Base-by-base conservation (phyloP, 2,113 vertebrate genomes). In the Melanotaenia duboulayi region DNA sequence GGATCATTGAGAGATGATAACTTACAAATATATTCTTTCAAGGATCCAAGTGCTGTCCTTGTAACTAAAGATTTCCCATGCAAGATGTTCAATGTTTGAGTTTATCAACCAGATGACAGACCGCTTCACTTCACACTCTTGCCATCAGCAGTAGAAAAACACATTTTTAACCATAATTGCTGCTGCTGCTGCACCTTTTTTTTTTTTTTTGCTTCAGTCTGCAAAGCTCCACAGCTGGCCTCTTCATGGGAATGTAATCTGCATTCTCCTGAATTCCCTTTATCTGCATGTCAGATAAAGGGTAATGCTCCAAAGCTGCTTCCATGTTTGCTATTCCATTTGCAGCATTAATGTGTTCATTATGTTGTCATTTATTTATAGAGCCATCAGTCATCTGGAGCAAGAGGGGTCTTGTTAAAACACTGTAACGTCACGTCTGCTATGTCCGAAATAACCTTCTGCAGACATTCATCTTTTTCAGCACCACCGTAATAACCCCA, bases 271-370 rank as follows among this genome's bases (percentile, higher is more conserved):
- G 65, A 51, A 74, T 39, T 64, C 66, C 64, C 78, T 83, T 78
- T 84, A 88, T 90, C 84, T 83, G 86, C 58, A 65, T 82, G 32
- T 56, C 49, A 71, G 81, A 85, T 87, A 89, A 88, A 86, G 56
- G 63, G 63, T 72, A 39, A 37, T 5, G 65, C 80, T 78, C 39
- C 46, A 48, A 44, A 24, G 16, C 78, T 83, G 82, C 78, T 86
- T 83, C 76, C 58, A 74, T 64, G 64, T 79, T 69, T 16, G 20
- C 77, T 71, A 9, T 71, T 65, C 66, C n/a, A 72, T 62, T 40
- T 19, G 35, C 73, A 67, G 39, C 78, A 20, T 58, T 78, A 28
- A 44, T 49, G 24, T 35, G 24, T 65, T 40, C 20, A 35, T 76
- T 19, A 35, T 75, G 13, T 54, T 46, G 35, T 40, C 65, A 61